Conservation (phyloP, 92 coral and sea anemone species). For the Porites divaricata region DNA sequence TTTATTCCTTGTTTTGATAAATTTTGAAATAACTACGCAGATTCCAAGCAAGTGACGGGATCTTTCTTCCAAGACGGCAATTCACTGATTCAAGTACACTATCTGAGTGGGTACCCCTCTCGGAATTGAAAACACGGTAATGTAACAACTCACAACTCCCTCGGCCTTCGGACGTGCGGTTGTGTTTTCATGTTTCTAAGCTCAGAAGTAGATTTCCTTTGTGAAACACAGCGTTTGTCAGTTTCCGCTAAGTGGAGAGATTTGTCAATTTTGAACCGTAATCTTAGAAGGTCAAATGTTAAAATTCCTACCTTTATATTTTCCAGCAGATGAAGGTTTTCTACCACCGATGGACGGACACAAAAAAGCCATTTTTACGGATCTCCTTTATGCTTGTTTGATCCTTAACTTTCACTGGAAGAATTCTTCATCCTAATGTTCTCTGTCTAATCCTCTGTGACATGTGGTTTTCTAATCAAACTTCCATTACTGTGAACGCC, state of each 20-base stretch:
- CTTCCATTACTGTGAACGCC: neutral
- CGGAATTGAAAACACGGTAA: too few species aligned
- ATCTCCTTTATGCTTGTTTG: neutral
- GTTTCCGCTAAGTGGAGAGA: neutral
- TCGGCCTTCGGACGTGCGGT: too few species aligned
- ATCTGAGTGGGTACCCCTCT: neutral
- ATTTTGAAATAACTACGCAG: neutral
- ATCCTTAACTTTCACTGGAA: slow-evolving; percentile 4
- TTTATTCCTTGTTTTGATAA: neutral
- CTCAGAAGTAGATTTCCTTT: neutral
- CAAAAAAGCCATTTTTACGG: slow-evolving; percentile 54
- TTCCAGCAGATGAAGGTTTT: slow-evolving; percentile 43
- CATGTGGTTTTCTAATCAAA: slow-evolving; percentile 20
- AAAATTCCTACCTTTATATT: slow-evolving; percentile 57
- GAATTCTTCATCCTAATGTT: neutral
- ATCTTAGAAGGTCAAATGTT: neutral
- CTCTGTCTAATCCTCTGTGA: neutral
- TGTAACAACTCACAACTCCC: too few species aligned
- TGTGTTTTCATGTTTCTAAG: too few species aligned
- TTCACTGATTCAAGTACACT: neutral
- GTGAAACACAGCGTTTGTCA: neutral
- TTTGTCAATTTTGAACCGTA: neutral
- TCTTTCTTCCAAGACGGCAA: neutral
- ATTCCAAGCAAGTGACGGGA: neutral
- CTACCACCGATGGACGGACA: slow-evolving; percentile 58